Conservation (phyloP, 2,113 vertebrate species). For the Smithornis capensis region DNA sequence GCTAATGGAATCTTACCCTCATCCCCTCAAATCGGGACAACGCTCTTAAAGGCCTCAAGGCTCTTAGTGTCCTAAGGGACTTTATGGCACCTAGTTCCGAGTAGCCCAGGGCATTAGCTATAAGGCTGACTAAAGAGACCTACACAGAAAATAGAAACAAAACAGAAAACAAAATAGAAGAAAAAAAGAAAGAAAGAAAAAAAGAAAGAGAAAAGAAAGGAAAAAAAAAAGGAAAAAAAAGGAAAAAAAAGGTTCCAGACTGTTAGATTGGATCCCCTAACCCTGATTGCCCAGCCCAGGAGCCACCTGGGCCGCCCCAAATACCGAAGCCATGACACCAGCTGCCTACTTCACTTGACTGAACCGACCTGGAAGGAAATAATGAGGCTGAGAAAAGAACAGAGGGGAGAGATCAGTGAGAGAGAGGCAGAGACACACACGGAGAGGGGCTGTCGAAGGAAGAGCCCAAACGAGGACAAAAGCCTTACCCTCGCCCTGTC, state of each 20-base stretch:
- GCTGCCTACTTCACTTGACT: conserved; percentile 86
- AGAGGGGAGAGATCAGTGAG: conserved; percentile 71
- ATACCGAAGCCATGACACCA: conserved; percentile 79
- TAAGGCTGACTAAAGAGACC: conserved; percentile 99
- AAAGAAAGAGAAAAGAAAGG: conserved; percentile 79
- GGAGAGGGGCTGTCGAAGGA: conserved; percentile 78
- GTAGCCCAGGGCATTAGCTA: conserved; percentile 99
- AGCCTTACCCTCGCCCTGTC: conserved; percentile 98
- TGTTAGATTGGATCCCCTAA: conserved; percentile 95
- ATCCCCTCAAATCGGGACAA: conserved; percentile 99
- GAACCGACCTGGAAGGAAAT: conserved; percentile 97
- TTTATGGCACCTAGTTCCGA: conserved; percentile 99
- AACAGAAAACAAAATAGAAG: conserved; percentile 77
- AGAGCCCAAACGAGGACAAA: conserved; percentile 92
- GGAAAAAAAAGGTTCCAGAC: conserved; percentile 96
- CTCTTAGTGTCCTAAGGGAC: conserved; percentile 99
- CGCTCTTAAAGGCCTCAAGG: conserved; percentile 99
- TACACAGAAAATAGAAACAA: conserved; percentile 96
- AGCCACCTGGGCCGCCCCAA: conserved; percentile 62
- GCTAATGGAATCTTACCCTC: conserved; percentile 99
- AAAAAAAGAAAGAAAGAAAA: conserved; percentile 81
- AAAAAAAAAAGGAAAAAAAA: conserved; percentile 79
- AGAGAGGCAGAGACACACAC: conserved; percentile 78
- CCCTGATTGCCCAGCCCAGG: conserved; percentile 82
- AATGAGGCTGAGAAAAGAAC: conserved; percentile 85